Percentiles rank a stretch among this genome's conserved stretches.
phyloP scores from a whole-genome alignment of 2,888 invertebrate species.

The Megalurothrips usitatus region DNA sequence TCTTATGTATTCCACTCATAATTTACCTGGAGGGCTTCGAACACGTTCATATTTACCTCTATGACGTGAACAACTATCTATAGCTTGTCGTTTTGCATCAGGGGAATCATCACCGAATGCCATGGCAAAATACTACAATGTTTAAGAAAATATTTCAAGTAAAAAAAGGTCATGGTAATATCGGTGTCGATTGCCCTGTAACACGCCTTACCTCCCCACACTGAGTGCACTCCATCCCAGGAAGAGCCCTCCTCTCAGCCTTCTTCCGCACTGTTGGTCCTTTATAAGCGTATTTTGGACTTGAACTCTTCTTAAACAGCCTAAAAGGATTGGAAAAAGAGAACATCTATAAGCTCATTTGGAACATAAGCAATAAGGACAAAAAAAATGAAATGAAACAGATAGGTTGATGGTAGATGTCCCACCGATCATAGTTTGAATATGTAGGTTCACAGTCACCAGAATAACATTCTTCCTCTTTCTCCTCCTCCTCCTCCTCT shows the following conservation, averaged over 20 bases:
- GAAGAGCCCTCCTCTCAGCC: not conserved
- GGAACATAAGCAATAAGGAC: not conserved
- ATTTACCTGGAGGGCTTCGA: not conserved
- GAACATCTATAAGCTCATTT: not conserved
- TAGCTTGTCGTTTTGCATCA: not conserved
- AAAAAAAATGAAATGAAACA: not conserved
- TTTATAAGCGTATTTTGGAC: not conserved
- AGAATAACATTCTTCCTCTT: not conserved
- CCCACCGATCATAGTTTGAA: not conserved
- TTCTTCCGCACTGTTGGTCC: not conserved
- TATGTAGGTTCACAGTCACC: not conserved
- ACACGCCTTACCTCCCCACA: not conserved
- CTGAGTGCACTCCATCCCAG: not conserved
- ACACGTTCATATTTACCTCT: not conserved
- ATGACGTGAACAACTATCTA: not conserved
- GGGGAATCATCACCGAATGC: not conserved
- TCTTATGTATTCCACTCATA: not conserved
- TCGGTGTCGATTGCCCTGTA: too few relatives aligned
- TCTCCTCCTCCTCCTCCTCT: not conserved
- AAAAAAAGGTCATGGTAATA: not conserved
- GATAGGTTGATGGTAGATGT: not conserved
- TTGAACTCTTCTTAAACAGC: not conserved
- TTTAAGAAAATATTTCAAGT: not conserved
- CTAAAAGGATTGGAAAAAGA: not conserved
- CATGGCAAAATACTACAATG: not conserved